Evolutionary conservation across 2,797 vertebrate species (phyloP).

Genomic region (Enteromius trimaculatus): DNA sequence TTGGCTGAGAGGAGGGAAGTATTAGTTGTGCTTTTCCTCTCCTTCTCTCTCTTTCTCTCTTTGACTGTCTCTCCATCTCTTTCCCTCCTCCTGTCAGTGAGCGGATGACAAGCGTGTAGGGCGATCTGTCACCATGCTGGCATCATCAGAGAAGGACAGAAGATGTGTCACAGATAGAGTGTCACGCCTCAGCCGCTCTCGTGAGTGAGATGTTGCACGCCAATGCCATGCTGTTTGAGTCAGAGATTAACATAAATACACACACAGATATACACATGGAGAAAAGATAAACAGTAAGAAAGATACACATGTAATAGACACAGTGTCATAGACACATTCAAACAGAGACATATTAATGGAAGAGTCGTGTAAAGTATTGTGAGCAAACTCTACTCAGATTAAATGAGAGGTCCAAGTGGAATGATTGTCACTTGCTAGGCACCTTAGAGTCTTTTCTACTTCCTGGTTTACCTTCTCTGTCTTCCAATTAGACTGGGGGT

Average conservation of each 20-base stretch:
- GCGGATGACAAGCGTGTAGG: constrained; percentile 76
- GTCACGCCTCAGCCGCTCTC: constrained; percentile 72
- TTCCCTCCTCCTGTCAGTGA: constrained; percentile 53
- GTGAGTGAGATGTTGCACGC: constrained; percentile 52
- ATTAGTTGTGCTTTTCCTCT: constrained; percentile 52
- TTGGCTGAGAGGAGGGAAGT: constrained; percentile 44
- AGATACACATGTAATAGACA: not conserved
- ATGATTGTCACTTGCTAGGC: too few relatives aligned
- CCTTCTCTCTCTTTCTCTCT: constrained; percentile 16
- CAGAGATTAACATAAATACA: constrained; percentile 25
- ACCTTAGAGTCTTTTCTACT: too few relatives aligned
- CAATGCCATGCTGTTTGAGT: constrained; percentile 37
- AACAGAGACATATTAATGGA: too few relatives aligned
- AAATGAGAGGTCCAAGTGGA: too few relatives aligned
- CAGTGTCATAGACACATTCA: too few relatives aligned
- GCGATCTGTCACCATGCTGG: constrained; percentile 76
- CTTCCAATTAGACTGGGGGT: too few relatives aligned
- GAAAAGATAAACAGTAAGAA: not conserved
- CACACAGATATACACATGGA: constrained; percentile 15
- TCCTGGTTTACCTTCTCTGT: too few relatives aligned
- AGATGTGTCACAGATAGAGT: constrained; percentile 80
- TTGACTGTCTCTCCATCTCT: constrained; percentile 25
- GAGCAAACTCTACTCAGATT: too few relatives aligned
- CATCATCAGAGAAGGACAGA: constrained; percentile 78
- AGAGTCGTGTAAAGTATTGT: too few relatives aligned